Evolutionary conservation across 2,797 vertebrate genomes (phyloP).

Genomic region (Varecia variegata): DNA sequence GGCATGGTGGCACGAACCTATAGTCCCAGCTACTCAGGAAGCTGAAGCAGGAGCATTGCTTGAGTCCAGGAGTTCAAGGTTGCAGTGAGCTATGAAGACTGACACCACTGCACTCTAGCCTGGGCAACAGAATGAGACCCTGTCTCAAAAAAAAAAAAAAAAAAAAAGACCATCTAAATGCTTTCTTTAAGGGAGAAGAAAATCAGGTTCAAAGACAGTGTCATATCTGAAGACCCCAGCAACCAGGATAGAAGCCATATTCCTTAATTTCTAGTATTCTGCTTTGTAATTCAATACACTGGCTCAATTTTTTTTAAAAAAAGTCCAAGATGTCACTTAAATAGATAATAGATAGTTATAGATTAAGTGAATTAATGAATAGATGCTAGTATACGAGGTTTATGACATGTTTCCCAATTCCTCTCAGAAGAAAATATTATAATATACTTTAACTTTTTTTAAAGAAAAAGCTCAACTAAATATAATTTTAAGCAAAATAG

Average conservation of each 20-base stretch:
- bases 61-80: background rate
- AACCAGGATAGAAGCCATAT: background rate
- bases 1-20: background rate
- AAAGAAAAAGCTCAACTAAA: slow-evolving; percentile 16
- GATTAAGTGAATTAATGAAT: background rate
- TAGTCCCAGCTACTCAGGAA: background rate
- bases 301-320: background rate
- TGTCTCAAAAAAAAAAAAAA: background rate
- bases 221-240: background rate
- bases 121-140: background rate
- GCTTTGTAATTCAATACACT: background rate
- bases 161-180: background rate
- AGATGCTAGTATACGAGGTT: background rate
- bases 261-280: background rate
- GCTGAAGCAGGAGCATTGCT: background rate
- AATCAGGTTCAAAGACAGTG: background rate
- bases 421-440: background rate
- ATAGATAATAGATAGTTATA: background rate
- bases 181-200: background rate
- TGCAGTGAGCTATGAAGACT: background rate
- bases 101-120: background rate
- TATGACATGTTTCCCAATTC: background rate
- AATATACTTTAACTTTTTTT: background rate
- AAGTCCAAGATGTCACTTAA: background rate
- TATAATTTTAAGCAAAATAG: slow-evolving; percentile 50